Evolutionary conservation across 2,888 invertebrate species (phyloP).

Genomic region (Sipha maydis): DNA sequence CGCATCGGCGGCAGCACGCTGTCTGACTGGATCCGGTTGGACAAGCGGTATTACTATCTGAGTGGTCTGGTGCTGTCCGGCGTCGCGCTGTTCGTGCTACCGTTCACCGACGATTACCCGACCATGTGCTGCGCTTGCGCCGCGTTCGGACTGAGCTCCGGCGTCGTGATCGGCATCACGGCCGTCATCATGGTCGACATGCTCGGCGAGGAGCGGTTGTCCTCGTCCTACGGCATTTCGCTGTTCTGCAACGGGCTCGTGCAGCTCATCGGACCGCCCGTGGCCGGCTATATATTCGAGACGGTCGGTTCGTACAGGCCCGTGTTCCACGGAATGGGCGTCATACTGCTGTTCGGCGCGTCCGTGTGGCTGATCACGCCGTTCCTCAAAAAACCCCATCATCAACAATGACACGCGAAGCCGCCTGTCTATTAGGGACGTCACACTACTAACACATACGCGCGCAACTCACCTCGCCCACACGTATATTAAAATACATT

Average conservation of each 20-base stretch:
- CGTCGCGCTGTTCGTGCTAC: slow-evolving; percentile 76
- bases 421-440: not conserved
- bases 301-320: slow-evolving; percentile 75
- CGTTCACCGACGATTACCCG: slow-evolving; percentile 75
- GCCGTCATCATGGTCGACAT: slow-evolving; percentile 90
- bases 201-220: slow-evolving; percentile 84
- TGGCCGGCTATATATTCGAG: slow-evolving; percentile 81
- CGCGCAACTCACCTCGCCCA: too few species aligned
- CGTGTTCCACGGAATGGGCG: slow-evolving; percentile 79
- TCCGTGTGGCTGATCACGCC: slow-evolving; percentile 82
- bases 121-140: slow-evolving; percentile 78
- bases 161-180: slow-evolving; percentile 85
- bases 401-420: not conserved
- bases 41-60: slow-evolving; percentile 85
- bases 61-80: slow-evolving; percentile 83
- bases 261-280: slow-evolving; percentile 83
- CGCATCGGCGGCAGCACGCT: slow-evolving; percentile 86
- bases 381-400: slow-evolving; percentile 67
- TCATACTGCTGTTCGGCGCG: slow-evolving; percentile 78
- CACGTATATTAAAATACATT: not conserved
- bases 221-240: slow-evolving; percentile 87
- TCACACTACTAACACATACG: not conserved
- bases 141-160: slow-evolving; percentile 83
- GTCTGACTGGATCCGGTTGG: slow-evolving; percentile 80
- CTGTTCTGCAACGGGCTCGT: slow-evolving; percentile 85